Percentiles rank a stretch among this genome's conserved stretches.
phyloP scores from a whole-genome alignment of 2,113 vertebrate genomes.

The Toxotes chatareus region DNA sequence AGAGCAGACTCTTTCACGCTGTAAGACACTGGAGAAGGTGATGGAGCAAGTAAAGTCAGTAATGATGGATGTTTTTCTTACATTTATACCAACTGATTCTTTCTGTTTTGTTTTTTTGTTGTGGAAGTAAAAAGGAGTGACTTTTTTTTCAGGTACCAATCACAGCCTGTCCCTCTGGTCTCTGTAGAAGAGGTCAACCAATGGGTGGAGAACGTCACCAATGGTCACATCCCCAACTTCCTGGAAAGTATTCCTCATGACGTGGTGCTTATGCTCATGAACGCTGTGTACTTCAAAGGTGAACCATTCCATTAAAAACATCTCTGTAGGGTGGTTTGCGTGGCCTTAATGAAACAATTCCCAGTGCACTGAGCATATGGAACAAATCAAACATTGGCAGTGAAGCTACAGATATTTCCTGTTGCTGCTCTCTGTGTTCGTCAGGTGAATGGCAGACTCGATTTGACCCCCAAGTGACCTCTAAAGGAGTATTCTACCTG shows the following conservation, averaged over 20 bases:
- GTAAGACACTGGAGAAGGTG: neutral
- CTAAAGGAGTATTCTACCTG: constrained; percentile 86
- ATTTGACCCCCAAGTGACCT: constrained; percentile 88
- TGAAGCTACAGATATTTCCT: neutral
- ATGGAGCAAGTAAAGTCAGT: neutral
- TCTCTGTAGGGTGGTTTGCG: neutral
- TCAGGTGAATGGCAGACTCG: constrained; percentile 90
- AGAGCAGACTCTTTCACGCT: neutral
- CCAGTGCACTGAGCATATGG: too few relatives aligned
- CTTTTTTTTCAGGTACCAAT: constrained; percentile 82
- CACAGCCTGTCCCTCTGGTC: constrained; percentile 84
- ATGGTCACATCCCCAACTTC: constrained; percentile 89
- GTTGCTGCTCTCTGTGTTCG: neutral
- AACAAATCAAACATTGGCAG: too few relatives aligned
- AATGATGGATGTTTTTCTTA: neutral
- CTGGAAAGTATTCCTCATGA: constrained; percentile 85
- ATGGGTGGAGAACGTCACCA: constrained; percentile 90
- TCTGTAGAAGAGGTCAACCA: constrained; percentile 88
- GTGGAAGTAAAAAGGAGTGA: neutral
- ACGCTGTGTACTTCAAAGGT: constrained; percentile 92
- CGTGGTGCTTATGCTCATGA: constrained; percentile 89
- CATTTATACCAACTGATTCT: neutral
- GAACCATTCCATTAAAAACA: constrained; percentile 20
- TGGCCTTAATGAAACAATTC: too few relatives aligned
- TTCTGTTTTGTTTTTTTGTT: neutral